These are phyloP conservation scores for Drosophila diplacantha DNA, from an alignment of 2,888 invertebrate genomes.

Conservation along the genomic window DNA sequence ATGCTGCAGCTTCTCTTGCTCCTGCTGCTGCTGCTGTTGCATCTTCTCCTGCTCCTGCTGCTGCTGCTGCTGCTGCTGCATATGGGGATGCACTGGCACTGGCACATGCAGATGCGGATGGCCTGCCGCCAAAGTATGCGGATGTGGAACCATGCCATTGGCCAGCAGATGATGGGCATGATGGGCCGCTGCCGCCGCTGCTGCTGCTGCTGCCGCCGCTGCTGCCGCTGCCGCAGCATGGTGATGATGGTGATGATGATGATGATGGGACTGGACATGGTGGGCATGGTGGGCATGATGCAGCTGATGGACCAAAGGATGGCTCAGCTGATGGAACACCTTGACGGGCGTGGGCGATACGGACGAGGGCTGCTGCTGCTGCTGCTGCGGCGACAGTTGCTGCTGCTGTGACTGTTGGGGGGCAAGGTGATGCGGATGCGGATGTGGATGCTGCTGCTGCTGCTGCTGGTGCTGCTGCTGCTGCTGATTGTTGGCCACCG, in stretches of 20 bases:
- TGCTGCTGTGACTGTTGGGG: conserved; percentile 42
- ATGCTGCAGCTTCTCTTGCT: conserved; percentile 17
- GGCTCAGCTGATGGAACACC: conserved; percentile 51
- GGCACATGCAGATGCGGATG: conserved; percentile 53
- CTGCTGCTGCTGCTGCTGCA: conserved; percentile 30
- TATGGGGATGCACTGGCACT: conserved; percentile 41
- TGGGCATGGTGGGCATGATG: conserved; percentile 48
- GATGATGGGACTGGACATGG: conserved; percentile 36
- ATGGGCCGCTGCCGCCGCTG: conserved; percentile 41
- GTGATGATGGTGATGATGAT: conserved; percentile 47
- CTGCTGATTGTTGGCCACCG: conserved; percentile 80
- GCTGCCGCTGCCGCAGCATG: conserved; percentile 31
- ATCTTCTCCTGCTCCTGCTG: conserved; percentile 9
- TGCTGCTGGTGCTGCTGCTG: conserved; percentile 67
- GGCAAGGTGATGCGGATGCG: conserved; percentile 40
- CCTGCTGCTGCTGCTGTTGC: conserved; percentile 27
- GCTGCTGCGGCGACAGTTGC: conserved; percentile 41
- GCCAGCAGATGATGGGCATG: conserved; percentile 45
- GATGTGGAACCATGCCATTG: conserved; percentile 44
- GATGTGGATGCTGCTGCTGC: conserved; percentile 39
- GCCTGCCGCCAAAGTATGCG: conserved; percentile 47
- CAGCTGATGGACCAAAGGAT: conserved; percentile 53
- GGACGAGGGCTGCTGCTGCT: conserved; percentile 11
- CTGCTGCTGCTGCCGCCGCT: conserved; percentile 51
- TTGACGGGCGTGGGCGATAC: conserved; percentile 46